phyloP scores from a whole-genome alignment of 2,113 vertebrate species.

The Semicossyphus pulcher region DNA sequence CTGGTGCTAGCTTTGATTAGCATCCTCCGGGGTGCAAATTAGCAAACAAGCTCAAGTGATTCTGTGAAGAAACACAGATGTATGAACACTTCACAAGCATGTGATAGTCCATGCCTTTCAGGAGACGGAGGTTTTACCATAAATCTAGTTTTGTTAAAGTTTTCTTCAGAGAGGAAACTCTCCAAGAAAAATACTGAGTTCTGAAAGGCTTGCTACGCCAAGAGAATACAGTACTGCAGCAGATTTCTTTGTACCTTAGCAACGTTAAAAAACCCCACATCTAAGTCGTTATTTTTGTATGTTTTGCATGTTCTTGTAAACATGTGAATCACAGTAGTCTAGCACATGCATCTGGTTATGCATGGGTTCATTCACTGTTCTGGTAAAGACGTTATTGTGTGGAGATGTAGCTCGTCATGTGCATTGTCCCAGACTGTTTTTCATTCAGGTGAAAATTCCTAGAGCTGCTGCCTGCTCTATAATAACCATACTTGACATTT shows the following conservation, averaged over 20 bases:
- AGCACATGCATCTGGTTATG: background rate
- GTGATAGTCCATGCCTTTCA: constrained; percentile 24
- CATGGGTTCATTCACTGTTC: constrained; percentile 33
- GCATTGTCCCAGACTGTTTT: constrained; percentile 59
- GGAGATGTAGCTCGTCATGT: constrained; percentile 39
- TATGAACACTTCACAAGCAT: constrained; percentile 40
- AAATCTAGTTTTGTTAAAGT: background rate
- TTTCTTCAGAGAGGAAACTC: background rate
- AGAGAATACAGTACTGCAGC: background rate
- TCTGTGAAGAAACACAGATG: constrained; percentile 38
- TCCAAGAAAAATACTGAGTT: background rate
- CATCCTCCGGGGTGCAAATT: constrained; percentile 76
- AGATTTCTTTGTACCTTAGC: background rate
- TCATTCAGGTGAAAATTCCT: constrained; percentile 66
- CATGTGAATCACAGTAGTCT: background rate
- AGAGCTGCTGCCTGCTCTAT: constrained; percentile 59
- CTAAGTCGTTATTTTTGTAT: background rate
- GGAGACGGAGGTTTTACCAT: constrained; percentile 23
- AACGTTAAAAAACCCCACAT: background rate
- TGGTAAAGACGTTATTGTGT: constrained; percentile 33
- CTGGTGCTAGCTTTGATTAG: constrained; percentile 74
- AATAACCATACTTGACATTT: constrained; percentile 81
- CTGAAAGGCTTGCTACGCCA: background rate
- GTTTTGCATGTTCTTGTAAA: background rate
- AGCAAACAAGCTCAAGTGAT: constrained; percentile 72